phyloP scores from a whole-genome alignment of 2,797 vertebrate species.

The Champsocephalus esox region DNA sequence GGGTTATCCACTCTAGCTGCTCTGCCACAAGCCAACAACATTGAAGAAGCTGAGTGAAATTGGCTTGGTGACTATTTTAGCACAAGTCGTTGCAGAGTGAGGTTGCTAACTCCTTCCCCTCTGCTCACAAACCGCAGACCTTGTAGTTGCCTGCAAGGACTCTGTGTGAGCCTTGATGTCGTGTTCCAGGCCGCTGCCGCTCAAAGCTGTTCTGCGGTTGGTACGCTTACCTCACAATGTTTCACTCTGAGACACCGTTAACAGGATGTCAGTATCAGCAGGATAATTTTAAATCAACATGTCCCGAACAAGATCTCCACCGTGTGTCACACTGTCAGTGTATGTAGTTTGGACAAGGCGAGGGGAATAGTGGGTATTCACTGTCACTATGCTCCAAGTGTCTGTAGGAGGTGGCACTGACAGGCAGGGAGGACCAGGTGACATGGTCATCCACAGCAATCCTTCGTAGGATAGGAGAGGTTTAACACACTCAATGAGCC shows the following conservation, averaged over 20 bases:
- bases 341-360: neutral
- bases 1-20: slow-evolving; percentile 5
- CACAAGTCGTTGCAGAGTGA: slow-evolving; percentile 30
- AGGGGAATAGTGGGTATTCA: neutral
- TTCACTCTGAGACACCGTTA: slow-evolving; percentile 36
- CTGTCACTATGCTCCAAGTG: slow-evolving; percentile 8
- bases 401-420: slow-evolving; percentile 3
- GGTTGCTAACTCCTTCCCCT: slow-evolving; percentile 49
- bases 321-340: neutral
- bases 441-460: slow-evolving; percentile 44
- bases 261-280: slow-evolving; percentile 36
- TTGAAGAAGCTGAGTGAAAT: neutral
- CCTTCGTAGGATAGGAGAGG: slow-evolving; percentile 12
- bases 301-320: slow-evolving; percentile 22
- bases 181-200: slow-evolving; percentile 51
- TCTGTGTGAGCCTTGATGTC: slow-evolving; percentile 53
- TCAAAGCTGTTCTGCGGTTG: slow-evolving; percentile 46
- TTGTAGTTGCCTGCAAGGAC: slow-evolving; percentile 52
- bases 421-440: slow-evolving; percentile 30
- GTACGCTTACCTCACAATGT: slow-evolving; percentile 42
- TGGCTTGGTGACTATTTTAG: slow-evolving; percentile 19
- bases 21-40: neutral
- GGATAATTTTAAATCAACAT: slow-evolving; percentile 42
- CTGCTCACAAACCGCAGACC: slow-evolving; percentile 48
- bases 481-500: neutral